A percentile compares a stretch with the other conserved stretches of the same genome.
Conservation (phyloP, 2,888 invertebrate species). For the Pterostichus niger region DNA sequence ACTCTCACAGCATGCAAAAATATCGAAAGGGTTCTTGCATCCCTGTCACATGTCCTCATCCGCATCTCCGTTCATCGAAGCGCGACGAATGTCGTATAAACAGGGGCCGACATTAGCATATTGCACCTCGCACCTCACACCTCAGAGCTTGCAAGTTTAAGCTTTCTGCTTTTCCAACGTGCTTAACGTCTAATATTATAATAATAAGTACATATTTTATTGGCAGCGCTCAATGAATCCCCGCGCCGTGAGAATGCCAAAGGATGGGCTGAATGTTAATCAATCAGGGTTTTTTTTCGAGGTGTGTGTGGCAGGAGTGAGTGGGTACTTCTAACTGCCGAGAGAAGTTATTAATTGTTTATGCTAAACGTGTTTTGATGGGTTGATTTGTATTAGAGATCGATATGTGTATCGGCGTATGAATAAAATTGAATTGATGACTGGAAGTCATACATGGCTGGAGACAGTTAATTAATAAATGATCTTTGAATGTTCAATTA, state of each 20-base stretch:
- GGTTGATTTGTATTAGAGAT: constrained; percentile 9
- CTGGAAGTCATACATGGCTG: background rate
- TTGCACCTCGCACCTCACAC: constrained; percentile 29
- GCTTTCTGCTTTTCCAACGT: constrained; percentile 3
- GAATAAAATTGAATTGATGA: constrained; percentile 15
- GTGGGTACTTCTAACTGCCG: constrained; percentile 34
- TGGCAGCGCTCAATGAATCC: constrained; percentile 31
- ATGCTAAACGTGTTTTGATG: constrained; percentile 52
- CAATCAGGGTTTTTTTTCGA: constrained; percentile 32
- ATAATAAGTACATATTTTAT: constrained; percentile 63
- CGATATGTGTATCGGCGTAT: constrained; percentile 13
- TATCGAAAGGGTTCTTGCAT: background rate
- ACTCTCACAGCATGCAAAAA: constrained; percentile 8
- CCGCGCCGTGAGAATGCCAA: background rate
- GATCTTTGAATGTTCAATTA: background rate
- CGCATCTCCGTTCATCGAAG: constrained; percentile 25
- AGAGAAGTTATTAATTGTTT: constrained; percentile 53
- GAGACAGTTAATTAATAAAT: background rate
- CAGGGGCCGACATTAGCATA: constrained; percentile 55
- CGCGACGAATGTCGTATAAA: constrained; percentile 62
- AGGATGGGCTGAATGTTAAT: constrained; percentile 34
- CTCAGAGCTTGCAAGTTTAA: too few relatives aligned
- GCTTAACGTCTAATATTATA: constrained; percentile 62
- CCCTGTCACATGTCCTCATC: constrained; percentile 2
- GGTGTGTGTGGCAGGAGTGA: constrained; percentile 33